Evolutionary conservation across 2,113 vertebrate species (phyloP), one percentile per base, ranked within the genome.

Genomic region (Gobio gobio): DNA sequence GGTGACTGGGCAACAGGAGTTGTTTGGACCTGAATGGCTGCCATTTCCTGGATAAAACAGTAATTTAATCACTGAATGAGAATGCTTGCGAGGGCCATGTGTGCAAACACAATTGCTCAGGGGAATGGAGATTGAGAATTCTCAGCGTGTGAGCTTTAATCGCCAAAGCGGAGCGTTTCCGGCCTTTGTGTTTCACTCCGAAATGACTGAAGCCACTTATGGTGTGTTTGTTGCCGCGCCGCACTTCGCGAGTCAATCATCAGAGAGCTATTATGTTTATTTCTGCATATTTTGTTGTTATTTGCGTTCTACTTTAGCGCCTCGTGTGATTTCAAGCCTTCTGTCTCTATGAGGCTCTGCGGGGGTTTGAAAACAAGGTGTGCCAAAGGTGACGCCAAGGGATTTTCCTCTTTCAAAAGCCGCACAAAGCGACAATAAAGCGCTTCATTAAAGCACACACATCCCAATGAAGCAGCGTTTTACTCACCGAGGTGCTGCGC

Each of bases 211-310:
- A 59, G 76, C 88, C 87, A 88, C 89, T 91, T 89, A 88, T 88
- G 90, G 91, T 90, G 63, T 83, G 88, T 89, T 90, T 86, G 80
- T 88, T 88, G 83, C 83, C 74, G 86, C 86, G 87, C 73, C 90
- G 89, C 91, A 91, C 88, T 86, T 40, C 40, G 82, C 5, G 68
- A 91, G 91, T 91, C 90, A 90, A 88, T 93, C 92, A 89, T 88
- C 89, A 70, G 81, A 78, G 82, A 80, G 75, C 85, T 87, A 87
- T 91, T 89, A 49, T 49, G 59, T 49, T 22, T 80, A 49, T 47
- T 80, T 64, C 24, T 26, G 78, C 59, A 80, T 47, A 80, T 64
- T 80, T 64, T 80, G 22, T 64, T n/a, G 12, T 70, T 58, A 64
- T 59, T 82, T 84, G 33, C 22, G 26, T 9, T 36, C 51, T 40